Conservation (phyloP, 2,888 invertebrate species). For the Lysandra coridon region DNA sequence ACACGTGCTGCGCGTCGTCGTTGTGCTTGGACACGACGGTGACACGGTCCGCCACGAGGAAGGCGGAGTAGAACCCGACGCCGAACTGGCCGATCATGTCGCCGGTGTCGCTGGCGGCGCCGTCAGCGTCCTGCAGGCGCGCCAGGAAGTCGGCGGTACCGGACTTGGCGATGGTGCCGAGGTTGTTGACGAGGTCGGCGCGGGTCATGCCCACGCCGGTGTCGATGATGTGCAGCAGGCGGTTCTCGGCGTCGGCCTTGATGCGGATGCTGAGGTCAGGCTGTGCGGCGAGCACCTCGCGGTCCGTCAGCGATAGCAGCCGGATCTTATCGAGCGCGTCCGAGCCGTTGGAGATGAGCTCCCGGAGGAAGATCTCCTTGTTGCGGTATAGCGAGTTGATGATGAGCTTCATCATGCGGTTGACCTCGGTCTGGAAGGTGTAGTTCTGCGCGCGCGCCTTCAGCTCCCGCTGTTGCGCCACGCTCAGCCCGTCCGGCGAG, state of each 20-base stretch:
- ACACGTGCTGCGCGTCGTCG: conserved; percentile 95
- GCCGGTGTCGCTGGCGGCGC: conserved; percentile 85
- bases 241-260: conserved; percentile 94
- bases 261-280: conserved; percentile 94
- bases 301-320: conserved; percentile 93
- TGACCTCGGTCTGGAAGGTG: conserved; percentile 98
- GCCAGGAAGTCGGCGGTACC: conserved; percentile 97
- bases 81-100: conserved; percentile 99
- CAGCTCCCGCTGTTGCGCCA: conserved; percentile 95
- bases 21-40: conserved; percentile 98
- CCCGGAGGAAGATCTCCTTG: conserved; percentile 99
- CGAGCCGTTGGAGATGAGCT: conserved; percentile 99
- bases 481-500: conserved; percentile 95
- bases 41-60: conserved; percentile 97
- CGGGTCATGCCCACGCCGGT: conserved; percentile 99
- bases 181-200: conserved; percentile 94
- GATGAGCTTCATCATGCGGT: conserved; percentile 99
- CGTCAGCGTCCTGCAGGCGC: conserved; percentile 87
- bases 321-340: conserved; percentile 99
- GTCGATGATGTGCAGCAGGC: conserved; percentile 96
- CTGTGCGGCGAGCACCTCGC: conserved; percentile 87
- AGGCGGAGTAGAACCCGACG: conserved; percentile 99
- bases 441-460: conserved; percentile 93
- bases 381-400: conserved; percentile 99
- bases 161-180: conserved; percentile 99